Evolutionary conservation across 2,113 vertebrate species (phyloP).

Genomic region (Heteronetta atricapilla): DNA sequence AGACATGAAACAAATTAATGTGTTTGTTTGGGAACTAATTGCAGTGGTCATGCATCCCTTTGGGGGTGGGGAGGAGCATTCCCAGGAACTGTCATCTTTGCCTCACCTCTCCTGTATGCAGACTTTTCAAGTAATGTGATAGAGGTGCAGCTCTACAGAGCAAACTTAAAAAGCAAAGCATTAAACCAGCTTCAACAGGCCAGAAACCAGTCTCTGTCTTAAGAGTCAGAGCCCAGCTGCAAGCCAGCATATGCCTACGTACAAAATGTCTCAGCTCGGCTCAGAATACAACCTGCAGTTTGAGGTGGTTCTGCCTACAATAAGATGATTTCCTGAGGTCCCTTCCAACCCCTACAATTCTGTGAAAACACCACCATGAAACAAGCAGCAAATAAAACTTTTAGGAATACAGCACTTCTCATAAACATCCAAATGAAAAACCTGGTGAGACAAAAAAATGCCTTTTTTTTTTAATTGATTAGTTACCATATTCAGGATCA

Average conservation of each 20-base stretch:
- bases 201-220: not conserved
- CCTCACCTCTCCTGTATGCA: not conserved
- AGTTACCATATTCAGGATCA: no score
- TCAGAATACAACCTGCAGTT: not conserved
- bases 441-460: not conserved
- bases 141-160: not conserved
- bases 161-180: not conserved
- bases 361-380: not conserved
- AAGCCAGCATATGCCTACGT: fast-evolving
- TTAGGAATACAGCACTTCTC: not conserved
- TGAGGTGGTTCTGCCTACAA: not conserved
- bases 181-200: not conserved
- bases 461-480: not conserved
- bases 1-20: not conserved
- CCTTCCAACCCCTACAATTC: no score
- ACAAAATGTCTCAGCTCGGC: fast-evolving
- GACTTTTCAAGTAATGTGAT: not conserved
- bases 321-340: no score
- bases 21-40: not conserved
- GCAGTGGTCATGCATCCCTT: not conserved
- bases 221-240: not conserved
- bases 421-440: not conserved
- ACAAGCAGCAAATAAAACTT: not conserved
- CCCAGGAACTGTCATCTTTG: not conserved
- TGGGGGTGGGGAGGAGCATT: not conserved